phyloP scores from a whole-genome alignment of 2,888 invertebrate genomes.

The Athalia cordata region DNA sequence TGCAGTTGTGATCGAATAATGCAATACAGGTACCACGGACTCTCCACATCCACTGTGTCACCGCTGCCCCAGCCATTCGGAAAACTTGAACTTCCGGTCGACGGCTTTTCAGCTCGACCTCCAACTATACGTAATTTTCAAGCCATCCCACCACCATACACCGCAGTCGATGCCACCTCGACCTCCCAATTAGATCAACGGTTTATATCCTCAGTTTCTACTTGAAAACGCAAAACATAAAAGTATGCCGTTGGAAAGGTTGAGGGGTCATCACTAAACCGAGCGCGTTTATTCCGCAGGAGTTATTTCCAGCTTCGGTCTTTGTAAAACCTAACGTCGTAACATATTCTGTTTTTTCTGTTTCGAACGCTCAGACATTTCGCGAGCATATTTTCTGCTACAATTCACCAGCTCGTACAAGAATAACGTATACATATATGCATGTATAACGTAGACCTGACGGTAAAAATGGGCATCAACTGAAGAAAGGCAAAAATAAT shows the following conservation, averaged over 20 bases:
- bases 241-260: background rate
- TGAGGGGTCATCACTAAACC: constrained; percentile 34
- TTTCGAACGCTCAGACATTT: too few relatives aligned
- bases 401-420: too few relatives aligned
- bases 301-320: constrained; percentile 24
- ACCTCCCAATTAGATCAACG: constrained; percentile 43
- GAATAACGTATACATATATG: too few relatives aligned
- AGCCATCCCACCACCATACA: constrained; percentile 8
- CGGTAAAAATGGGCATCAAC: too few relatives aligned
- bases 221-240: constrained; percentile 8
- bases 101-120: constrained; percentile 26
- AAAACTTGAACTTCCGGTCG: constrained; percentile 34
- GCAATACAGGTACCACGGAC: background rate
- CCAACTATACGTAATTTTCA: constrained; percentile 40
- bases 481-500: background rate
- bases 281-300: constrained; percentile 19
- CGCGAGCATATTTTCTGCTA: too few relatives aligned
- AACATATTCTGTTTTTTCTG: too few relatives aligned
- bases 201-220: constrained; percentile 10
- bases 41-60: background rate
- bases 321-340: background rate
- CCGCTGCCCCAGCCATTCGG: constrained; percentile 3
- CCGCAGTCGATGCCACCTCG: constrained; percentile 38
- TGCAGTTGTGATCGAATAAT: constrained; percentile 23
- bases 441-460: too few relatives aligned